phyloP scores from a whole-genome alignment of 2,797 vertebrate species.

The Falco berigora region DNA sequence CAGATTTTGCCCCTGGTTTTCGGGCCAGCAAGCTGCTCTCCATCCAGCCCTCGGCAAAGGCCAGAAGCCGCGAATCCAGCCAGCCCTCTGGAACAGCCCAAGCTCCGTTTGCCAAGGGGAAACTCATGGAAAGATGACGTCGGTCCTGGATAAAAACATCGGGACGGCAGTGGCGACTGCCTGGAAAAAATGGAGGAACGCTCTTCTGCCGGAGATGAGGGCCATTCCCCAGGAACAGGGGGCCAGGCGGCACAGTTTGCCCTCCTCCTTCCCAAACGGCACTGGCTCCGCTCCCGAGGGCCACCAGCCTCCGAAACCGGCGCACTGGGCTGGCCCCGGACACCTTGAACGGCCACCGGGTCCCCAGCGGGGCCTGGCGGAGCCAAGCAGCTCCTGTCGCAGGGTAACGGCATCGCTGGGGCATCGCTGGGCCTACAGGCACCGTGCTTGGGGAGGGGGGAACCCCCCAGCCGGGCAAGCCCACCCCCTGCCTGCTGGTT shows the following conservation, averaged over 20 bases:
- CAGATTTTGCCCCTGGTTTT: accelerated
- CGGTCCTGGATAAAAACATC: background rate
- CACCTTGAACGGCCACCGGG: too few species aligned
- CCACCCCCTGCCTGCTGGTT: too few species aligned
- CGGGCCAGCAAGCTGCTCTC: accelerated
- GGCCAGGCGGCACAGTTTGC: too few species aligned
- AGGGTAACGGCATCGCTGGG: too few species aligned
- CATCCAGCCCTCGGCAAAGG: background rate
- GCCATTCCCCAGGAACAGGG: background rate
- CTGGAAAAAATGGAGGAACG: background rate
- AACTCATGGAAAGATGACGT: background rate
- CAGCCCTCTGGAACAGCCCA: background rate
- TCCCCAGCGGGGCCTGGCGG: too few species aligned
- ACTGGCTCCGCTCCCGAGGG: too few species aligned
- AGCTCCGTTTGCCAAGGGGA: background rate
- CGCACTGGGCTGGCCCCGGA: background rate
- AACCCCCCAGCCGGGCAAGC: too few species aligned
- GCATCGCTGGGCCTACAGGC: too few species aligned
- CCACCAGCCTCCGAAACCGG: background rate
- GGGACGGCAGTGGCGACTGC: background rate
- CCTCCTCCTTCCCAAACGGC: background rate
- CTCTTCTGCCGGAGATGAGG: background rate
- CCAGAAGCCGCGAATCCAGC: background rate
- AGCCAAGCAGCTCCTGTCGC: too few species aligned
- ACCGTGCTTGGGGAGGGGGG: too few species aligned